A percentile compares a stretch with the other conserved stretches of the same genome.
Evolutionary conservation across 2,797 vertebrate species (phyloP).

Genomic region (Xenops minutus): DNA sequence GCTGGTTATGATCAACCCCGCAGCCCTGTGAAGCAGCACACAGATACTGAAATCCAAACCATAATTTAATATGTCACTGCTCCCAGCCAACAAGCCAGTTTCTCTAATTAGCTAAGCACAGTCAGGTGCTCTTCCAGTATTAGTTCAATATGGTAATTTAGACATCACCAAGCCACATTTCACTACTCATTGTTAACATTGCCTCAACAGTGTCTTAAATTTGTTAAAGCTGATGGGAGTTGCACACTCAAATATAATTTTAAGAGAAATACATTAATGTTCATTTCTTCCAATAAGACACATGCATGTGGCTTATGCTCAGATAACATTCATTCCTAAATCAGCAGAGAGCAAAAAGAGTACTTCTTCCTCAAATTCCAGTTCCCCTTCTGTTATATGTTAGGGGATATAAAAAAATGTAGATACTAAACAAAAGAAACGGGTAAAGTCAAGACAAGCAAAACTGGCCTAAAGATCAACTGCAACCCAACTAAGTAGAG

Average conservation of each 20-base stretch:
- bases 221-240: not conserved
- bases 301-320: not conserved
- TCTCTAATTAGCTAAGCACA: not conserved
- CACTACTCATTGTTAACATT: not conserved
- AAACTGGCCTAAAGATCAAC: not conserved
- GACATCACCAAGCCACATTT: not conserved
- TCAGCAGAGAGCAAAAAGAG: not conserved
- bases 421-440: not conserved
- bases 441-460: not conserved
- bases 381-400: not conserved
- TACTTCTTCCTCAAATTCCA: not conserved
- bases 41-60: not conserved
- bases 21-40: not conserved
- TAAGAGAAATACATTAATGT: not conserved
- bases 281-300: not conserved
- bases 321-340: not conserved
- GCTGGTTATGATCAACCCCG: not conserved
- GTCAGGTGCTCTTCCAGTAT: not conserved
- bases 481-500: not conserved
- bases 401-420: not conserved
- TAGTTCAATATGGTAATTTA: not conserved
- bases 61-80: not conserved
- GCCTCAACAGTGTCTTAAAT: not conserved
- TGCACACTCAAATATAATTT: not conserved
- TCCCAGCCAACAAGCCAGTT: not conserved